Evolutionary conservation across 2,888 invertebrate species (phyloP), one percentile per base, ranked within the genome.

Genomic region (Tethea ocularis): DNA sequence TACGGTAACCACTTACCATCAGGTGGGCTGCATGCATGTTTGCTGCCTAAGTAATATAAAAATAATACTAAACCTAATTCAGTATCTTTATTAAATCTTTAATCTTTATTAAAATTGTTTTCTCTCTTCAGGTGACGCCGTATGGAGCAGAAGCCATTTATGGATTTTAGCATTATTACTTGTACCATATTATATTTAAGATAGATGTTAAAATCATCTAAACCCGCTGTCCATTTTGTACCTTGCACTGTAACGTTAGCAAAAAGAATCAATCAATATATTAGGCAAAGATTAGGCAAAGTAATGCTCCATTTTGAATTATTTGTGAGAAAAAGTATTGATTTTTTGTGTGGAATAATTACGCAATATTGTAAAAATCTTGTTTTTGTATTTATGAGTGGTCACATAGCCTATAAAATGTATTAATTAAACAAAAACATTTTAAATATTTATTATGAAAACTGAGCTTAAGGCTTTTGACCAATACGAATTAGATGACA

Each of bases 101-200:
- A 46, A 17, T 10, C 20, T 17, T 46, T 20, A 6, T 46, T 46
- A 5, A 46, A 20, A 46, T 20, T 46, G 2, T n/a, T 70, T 63
- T 61, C 17, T 56, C 66, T 78, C 82, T 72, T 20, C 88, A 91
- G 91, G 88, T 77, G 75, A 81, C 26, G 90, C 88, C 22, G 80
- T 80, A 61, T 83, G 87, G 83, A 86, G 88, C 68, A 88, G 87
- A 86, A 81, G 83, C 75, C 76, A 80, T 67, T 63, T 72, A 59
- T 80, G 79, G 74, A 63, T 84, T 67, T 68, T 83, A 66, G 38
- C 84, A 67, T 62, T 78, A 59, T 64, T 82, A 71, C 69, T 76
- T 72, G 59, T 80, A 68, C 70, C 75, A 64, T 71, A 73, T 77
- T 76, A 73, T 63, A 71, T 82, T 72, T 81, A 79, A 62, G 22